These are phyloP conservation scores for Rhinichthys klamathensis DNA, from an alignment of 2,113 vertebrate genomes.

Conservation along the genomic window DNA sequence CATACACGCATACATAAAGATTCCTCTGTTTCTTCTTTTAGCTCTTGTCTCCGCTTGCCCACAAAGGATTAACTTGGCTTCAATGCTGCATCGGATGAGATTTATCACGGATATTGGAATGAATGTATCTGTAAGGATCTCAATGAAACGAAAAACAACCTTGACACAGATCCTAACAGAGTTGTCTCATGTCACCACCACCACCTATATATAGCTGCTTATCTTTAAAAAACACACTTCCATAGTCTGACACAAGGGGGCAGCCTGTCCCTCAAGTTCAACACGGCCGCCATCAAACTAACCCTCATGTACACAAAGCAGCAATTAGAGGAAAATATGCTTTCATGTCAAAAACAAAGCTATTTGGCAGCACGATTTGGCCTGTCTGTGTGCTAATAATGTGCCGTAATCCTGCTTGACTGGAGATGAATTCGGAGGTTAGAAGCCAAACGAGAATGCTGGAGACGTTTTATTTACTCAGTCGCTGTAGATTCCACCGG, in stretches of 20 bases:
- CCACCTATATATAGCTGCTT: not conserved
- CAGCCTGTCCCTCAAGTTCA: conserved; percentile 59
- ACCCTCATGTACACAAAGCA: conserved; percentile 58
- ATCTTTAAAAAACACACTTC: not conserved
- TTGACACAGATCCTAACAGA: conserved; percentile 7
- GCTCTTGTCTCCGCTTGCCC: conserved; percentile 20
- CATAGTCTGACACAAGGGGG: conserved; percentile 66
- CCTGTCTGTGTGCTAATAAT: conserved; percentile 42
- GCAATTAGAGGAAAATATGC: conserved; percentile 55
- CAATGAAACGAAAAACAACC: not conserved
- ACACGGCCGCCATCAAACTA: not conserved
- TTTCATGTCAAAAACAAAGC: conserved; percentile 55
- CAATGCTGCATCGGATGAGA: not conserved
- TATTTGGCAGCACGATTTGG: conserved; percentile 58
- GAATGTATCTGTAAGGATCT: conserved; percentile 8
- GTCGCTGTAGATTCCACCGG: conserved; percentile 30
- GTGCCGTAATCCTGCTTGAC: conserved; percentile 49
- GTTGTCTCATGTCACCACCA: conserved; percentile 16
- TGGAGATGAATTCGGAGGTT: conserved; percentile 46
- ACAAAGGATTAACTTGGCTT: conserved; percentile 8
- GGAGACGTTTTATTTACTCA: conserved; percentile 46
- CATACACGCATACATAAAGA: conserved; percentile 36
- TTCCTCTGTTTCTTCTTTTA: conserved; percentile 30
- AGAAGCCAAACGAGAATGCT: conserved; percentile 38
- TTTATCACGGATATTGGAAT: not conserved